Evolutionary conservation across 1,140 invertebrate genomes (phyloP).

Genomic region (Gryon sp.): DNA sequence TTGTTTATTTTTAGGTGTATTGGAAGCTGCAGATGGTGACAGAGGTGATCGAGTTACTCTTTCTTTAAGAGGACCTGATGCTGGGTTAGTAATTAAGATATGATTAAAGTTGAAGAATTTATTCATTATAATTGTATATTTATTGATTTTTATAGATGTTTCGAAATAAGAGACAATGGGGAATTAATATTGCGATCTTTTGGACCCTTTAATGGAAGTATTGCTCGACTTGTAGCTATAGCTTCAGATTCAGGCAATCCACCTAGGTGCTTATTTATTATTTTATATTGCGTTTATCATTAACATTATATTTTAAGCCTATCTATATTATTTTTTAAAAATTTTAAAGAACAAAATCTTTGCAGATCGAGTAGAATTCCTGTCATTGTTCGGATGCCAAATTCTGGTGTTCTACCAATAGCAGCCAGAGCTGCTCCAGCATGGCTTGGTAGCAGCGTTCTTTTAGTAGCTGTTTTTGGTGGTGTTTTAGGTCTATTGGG

Average conservation of each 20-base stretch:
- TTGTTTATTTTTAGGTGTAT: conserved; percentile 79
- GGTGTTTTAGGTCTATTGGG: conserved; percentile 85
- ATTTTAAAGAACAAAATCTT: conserved; percentile 8
- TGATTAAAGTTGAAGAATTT: not conserved
- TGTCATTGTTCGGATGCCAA: conserved; percentile 86
- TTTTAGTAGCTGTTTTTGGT: conserved; percentile 85
- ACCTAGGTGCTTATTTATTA: too few species aligned
- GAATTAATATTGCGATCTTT: conserved; percentile 79
- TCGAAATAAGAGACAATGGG: conserved; percentile 79
- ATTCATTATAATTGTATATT: not conserved
- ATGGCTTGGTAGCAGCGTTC: conserved; percentile 79
- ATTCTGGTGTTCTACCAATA: conserved; percentile 75
- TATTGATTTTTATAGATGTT: conserved; percentile 71
- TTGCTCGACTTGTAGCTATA: conserved; percentile 84
- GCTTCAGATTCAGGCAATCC: conserved; percentile 89
- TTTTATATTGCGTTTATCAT: too few species aligned
- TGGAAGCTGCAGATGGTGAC: conserved; percentile 90
- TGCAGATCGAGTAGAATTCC: conserved; percentile 83
- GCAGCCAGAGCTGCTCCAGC: conserved; percentile 78
- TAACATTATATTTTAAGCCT: too few species aligned
- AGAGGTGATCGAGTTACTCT: conserved; percentile 85
- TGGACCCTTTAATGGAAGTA: conserved; percentile 83
- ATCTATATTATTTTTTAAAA: too few species aligned
- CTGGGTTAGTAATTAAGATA: conserved; percentile 79
- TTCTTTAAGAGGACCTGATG: conserved; percentile 85